Evolutionary conservation across 2,113 vertebrate genomes (phyloP), one percentile per base, ranked within the genome.

Genomic region (Crocuta crocuta): DNA sequence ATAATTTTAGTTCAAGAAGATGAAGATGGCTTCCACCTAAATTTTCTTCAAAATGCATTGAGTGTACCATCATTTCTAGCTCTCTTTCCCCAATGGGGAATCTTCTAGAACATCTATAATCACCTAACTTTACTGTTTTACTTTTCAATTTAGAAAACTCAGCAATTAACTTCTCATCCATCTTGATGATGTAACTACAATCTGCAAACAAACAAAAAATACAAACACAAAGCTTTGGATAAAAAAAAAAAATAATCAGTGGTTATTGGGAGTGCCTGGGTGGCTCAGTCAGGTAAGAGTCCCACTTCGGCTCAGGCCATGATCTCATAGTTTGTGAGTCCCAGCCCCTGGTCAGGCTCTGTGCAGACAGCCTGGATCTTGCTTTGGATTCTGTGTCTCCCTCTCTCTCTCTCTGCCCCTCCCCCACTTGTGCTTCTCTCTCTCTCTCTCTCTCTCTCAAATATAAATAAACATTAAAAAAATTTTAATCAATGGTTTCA

Each of bases 1-100:
- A 63, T 50, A 33, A 83, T 73, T 45, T 85, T 92, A 91, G 55
- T 79, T 84, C 88, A 78, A 71, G 68, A 89, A 68, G 39, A 85
- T 17, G 19, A 85, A 92, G 94, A 89, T 89, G n/a, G 24, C 31
- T 74, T 85, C 48, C 33, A 76, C 9, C n/a, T 17, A 61, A 84
- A 5, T 50, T 71, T 65, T 70, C n/a, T 93, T 78, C 68, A 71
- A 71, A 70, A 82, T 48, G 8, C 58, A 70, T 11, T 70, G 21
- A 90, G 7, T 45, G 23, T 63, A 58, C 43, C 50, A 76, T 50
- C 43, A 82, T 65, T 86, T 70, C 53, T 65, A 63, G 3, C 48
- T 82, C 26, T 84, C 31, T 39, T 82, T 95, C 35, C 24, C 11
- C 43, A 50, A 43, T 0, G 1, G 33, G 4, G 4, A 76, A 39